Evolutionary conservation across 1,140 invertebrate genomes (phyloP), one percentile per base, ranked within the genome.

Genomic region (Lordiphosa mommai): DNA sequence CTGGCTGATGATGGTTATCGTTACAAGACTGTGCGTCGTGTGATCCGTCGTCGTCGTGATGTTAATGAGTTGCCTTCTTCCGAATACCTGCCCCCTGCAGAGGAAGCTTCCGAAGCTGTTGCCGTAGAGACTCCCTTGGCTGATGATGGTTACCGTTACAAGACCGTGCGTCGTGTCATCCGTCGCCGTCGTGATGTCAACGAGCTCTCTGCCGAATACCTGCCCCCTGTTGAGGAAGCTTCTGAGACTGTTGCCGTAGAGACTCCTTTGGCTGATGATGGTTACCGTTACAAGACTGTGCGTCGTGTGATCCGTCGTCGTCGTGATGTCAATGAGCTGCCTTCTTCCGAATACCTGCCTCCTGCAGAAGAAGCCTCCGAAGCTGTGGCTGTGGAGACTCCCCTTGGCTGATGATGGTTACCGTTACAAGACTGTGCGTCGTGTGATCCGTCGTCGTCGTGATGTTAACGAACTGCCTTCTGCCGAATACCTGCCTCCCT

Each of bases 211-310:
- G 33, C 49, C 29, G 67, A 74, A 13, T 74, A 74, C 48, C 38
- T 74, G 56, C 72, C 72, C 7, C 72, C 72, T 20, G 46, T 57
- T 34, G 41, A 29, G 2, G 50, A 51, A 10, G 65, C 63, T 2
- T 33, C 55, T 7, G 33, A 70, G 23, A 41, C 44, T 4, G 36
- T 68, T 9, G 56, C 67, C 0, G 44, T 72, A 0, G 69, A 74
- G 44, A 53, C 51, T 20, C 46, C 57, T 6, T 29, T 72, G 10
- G 67, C 71, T 10, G 73, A 50, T 38, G 79, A 85, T 69, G 80
- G 80, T 0, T 86, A 86, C 51, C 76, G 69, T 4, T 85, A 86
- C 72, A 84, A 85, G 63, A 68, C 73, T 0, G 80, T 86, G 0
- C 80, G 80, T 6, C 73, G 65, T 10, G 60, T 69, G 61, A 69